A percentile compares a stretch with the other conserved stretches of the same genome.
Conservation (phyloP, 2,797 vertebrate species). For the Todus mexicanus region DNA sequence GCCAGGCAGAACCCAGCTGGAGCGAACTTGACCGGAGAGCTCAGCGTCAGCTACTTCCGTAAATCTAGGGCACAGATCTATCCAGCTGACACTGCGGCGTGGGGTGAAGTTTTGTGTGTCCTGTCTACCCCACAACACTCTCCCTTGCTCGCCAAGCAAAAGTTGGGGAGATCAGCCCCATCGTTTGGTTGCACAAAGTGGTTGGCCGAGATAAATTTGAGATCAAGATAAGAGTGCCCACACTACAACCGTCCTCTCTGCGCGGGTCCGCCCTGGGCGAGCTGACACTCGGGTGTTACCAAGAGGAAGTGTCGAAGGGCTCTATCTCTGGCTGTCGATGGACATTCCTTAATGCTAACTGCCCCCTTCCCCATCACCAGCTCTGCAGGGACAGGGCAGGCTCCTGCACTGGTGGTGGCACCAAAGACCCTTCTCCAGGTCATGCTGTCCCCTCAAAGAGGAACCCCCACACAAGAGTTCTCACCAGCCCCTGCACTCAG, state of each 20-base stretch:
- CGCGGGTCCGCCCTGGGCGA: rapidly evolving
- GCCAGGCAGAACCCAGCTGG: neutral
- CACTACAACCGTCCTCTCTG: neutral
- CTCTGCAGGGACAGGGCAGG: neutral
- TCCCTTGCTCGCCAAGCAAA: neutral
- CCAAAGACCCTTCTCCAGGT: neutral
- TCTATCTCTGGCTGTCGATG: neutral
- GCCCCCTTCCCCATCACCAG: neutral
- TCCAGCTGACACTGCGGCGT: rapidly evolving
- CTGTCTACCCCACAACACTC: no score
- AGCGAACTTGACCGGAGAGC: rapidly evolving
- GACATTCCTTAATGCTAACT: neutral
- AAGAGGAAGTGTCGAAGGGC: neutral
- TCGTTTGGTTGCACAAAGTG: neutral
- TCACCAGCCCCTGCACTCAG: neutral
- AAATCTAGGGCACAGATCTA: rapidly evolving
- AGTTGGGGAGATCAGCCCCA: neutral
- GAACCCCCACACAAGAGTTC: rapidly evolving
- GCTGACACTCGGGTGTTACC: rapidly evolving
- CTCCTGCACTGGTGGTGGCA: neutral
- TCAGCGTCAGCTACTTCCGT: neutral
- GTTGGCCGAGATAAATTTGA: neutral
- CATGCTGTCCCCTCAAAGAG: neutral
- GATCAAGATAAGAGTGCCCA: neutral
- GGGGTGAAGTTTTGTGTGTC: neutral